phyloP scores from a whole-genome alignment of 2,797 vertebrate genomes.

The Sciurus vulgaris region DNA sequence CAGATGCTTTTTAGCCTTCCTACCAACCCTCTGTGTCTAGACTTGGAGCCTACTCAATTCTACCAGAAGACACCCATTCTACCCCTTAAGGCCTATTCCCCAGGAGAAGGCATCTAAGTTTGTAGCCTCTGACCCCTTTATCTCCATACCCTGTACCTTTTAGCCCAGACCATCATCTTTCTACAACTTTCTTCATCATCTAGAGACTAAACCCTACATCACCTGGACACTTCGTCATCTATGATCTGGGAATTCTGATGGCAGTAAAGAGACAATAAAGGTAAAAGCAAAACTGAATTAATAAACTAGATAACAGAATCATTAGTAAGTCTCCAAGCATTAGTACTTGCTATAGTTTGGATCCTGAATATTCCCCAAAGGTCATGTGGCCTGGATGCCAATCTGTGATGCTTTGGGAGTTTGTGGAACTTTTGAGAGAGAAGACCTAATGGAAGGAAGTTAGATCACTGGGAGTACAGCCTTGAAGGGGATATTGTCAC shows the following conservation, averaged over 20 bases:
- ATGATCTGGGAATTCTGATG: background rate
- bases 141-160: background rate
- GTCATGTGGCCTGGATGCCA: background rate
- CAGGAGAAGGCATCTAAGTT: background rate
- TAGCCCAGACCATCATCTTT: background rate
- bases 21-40: background rate
- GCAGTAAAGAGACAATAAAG: background rate
- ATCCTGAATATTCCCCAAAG: background rate
- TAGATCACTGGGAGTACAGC: background rate
- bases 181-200: background rate
- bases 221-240: background rate
- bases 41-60: background rate
- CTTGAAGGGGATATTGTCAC: background rate
- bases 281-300: slow-evolving; percentile 17
- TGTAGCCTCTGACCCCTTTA: background rate
- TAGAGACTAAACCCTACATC: background rate
- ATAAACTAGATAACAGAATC: background rate
- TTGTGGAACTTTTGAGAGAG: background rate
- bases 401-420: background rate
- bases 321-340: background rate
- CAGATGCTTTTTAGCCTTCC: background rate
- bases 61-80: background rate
- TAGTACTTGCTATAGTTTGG: background rate
- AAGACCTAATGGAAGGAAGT: background rate
- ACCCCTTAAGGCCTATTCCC: background rate